Conservation (phyloP, 2,888 invertebrate genomes). For the Hydrotaea diabolus region DNA sequence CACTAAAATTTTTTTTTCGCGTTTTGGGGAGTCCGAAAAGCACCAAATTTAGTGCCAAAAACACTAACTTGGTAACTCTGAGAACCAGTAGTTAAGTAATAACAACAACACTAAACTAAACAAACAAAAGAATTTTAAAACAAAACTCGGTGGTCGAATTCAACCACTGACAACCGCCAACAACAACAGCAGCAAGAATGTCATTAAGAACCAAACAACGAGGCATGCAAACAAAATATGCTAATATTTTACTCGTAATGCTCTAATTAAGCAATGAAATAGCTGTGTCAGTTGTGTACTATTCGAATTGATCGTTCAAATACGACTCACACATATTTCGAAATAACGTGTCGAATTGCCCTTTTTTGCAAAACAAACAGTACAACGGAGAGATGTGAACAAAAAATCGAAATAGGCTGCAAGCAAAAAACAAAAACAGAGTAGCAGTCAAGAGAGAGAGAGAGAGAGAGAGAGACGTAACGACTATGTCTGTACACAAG, state of each 20-base stretch:
- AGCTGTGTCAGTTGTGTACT: not conserved
- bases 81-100: constrained; percentile 42
- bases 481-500: not conserved
- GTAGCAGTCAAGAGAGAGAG: not conserved
- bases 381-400: not conserved
- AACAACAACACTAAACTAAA: constrained; percentile 34
- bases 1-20: too few species aligned
- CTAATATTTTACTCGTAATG: constrained; percentile 12
- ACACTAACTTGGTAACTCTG: not conserved
- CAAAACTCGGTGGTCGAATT: constrained; percentile 7
- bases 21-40: too few species aligned
- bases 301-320: not conserved
- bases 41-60: not conserved
- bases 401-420: not conserved
- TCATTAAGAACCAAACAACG: not conserved
- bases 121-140: constrained; percentile 52
- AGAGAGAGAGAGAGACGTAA: not conserved
- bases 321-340: constrained; percentile 9
- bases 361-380: constrained; percentile 17
- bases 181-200: not conserved
- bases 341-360: constrained; percentile 45
- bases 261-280: constrained; percentile 29
- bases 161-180: constrained; percentile 1
- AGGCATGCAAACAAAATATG: not conserved
- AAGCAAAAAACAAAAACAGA: constrained; percentile 6